Evolutionary conservation across 2,113 vertebrate genomes (phyloP), one percentile per base, ranked within the genome.

Genomic region (Cnemophilus loriae): DNA sequence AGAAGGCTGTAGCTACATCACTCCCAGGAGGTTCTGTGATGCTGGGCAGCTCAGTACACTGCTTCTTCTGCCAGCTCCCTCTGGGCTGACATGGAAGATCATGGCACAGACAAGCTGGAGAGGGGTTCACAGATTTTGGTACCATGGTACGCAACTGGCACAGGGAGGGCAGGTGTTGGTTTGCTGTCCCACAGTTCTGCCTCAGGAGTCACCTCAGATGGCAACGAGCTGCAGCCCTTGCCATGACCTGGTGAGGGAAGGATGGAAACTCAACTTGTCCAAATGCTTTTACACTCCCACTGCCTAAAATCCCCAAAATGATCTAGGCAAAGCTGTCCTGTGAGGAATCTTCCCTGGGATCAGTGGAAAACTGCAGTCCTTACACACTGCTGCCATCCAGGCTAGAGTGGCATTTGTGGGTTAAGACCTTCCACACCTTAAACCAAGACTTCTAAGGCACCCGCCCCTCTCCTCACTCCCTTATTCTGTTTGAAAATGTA

Each of bases 131-230:
- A 76, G 61, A 41, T 57, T 71, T 52, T 42, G 11, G 53, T 52
- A n/a, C 19, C 3, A 0, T 24, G 9, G 35, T 55, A 11, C 3
- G 1, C 42, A 84, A 26, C 17, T 0, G 0, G 26, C 8, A 46
- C 10, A n/a, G 18, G n/a, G 39, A 89, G 3, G 3, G 24, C 1
- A 5, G 52, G 30, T 7, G 9, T 0, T 63, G 32, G 22, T 49
- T 41, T 49, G 11, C 30, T 33, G 10, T 33, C 71, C 41, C 44
- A 50, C 35, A 71, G n/a, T 24, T 53, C 3, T 9, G 32, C 0
- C 0, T 46, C 53, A 64, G 13, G 9, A 78, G 42, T 20, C 81
- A 56, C 33, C 47, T 52, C 33, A 9, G 44, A 80, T 21, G 32
- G 23, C 0, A 5, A 70, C 0, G 0, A 28, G 28, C 28, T 78